Evolutionary conservation across 2,888 invertebrate genomes (phyloP).

Genomic region (Drosophila pegasa): DNA sequence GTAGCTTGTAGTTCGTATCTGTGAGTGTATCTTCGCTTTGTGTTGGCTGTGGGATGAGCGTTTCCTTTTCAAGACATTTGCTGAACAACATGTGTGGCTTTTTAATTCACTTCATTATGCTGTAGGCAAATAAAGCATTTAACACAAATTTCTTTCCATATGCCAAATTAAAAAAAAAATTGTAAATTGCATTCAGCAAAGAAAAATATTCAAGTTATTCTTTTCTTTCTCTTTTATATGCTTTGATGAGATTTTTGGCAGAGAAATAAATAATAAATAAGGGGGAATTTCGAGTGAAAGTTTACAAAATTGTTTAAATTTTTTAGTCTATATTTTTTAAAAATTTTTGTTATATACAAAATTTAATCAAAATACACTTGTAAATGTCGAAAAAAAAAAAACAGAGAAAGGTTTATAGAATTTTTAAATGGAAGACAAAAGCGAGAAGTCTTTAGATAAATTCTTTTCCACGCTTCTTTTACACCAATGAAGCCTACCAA

Average conservation of each 20-base stretch:
- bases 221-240: background rate
- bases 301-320: background rate
- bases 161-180: background rate
- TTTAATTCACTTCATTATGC: conserved; percentile 72
- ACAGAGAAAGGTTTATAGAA: too few species aligned
- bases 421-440: background rate
- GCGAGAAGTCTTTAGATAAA: background rate
- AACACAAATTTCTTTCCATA: background rate
- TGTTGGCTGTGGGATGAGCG: conserved; percentile 10
- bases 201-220: background rate
- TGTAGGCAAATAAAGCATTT: conserved; percentile 54
- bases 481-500: background rate
- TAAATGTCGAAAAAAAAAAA: background rate
- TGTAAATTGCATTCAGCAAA: background rate
- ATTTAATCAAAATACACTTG: background rate
- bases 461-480: background rate
- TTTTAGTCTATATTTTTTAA: background rate
- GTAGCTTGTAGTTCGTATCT: conserved; percentile 39
- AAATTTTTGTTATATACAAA: too few species aligned
- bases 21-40: conserved; percentile 14
- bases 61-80: conserved; percentile 49
- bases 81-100: conserved; percentile 76
- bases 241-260: background rate
- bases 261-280: background rate
- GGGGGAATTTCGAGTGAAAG: background rate